A percentile compares a stretch with the other conserved stretches of the same genome.
Conservation (phyloP, 2,888 invertebrate species). For the Sphaerophoria taeniata region DNA sequence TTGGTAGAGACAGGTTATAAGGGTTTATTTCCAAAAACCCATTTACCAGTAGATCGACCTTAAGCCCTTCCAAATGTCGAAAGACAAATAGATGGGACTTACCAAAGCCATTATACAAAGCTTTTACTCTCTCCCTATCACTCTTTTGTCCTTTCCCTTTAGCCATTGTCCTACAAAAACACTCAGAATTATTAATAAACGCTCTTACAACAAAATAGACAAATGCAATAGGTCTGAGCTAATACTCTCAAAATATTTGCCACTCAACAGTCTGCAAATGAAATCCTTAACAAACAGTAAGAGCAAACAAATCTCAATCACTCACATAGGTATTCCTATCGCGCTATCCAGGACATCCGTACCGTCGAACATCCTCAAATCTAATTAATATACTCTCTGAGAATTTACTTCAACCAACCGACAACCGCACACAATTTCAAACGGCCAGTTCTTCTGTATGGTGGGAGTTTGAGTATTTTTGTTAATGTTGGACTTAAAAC, state of each 20-base stretch:
- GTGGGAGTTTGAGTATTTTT: background rate
- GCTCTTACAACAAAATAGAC: slow-evolving; percentile 25
- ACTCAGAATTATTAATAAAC: slow-evolving; percentile 39
- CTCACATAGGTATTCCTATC: background rate
- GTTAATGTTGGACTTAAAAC: slow-evolving; percentile 32
- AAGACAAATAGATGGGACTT: slow-evolving; percentile 13
- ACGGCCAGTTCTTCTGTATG: background rate
- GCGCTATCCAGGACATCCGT: background rate
- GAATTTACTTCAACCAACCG: background rate
- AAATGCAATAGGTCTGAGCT: slow-evolving; percentile 38
- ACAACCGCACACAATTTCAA: background rate
- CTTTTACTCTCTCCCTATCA: too few relatives aligned
- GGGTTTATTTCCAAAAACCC: too few relatives aligned
- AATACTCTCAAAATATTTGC: slow-evolving; percentile 37
- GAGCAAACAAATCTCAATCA: slow-evolving; percentile 30
- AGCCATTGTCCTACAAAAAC: background rate
- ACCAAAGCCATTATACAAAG: slow-evolving; percentile 13
- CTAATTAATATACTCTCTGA: slow-evolving; percentile 48
- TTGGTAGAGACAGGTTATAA: too few relatives aligned
- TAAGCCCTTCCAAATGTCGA: background rate
- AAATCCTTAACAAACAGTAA: slow-evolving; percentile 36
- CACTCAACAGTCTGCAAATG: slow-evolving; percentile 34
- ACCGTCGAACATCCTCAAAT: slow-evolving; percentile 22
- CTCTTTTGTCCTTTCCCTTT: background rate
- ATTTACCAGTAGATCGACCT: background rate